Evolutionary conservation across 2,888 invertebrate genomes (phyloP).

Genomic region (Eupithecia subumbrata): DNA sequence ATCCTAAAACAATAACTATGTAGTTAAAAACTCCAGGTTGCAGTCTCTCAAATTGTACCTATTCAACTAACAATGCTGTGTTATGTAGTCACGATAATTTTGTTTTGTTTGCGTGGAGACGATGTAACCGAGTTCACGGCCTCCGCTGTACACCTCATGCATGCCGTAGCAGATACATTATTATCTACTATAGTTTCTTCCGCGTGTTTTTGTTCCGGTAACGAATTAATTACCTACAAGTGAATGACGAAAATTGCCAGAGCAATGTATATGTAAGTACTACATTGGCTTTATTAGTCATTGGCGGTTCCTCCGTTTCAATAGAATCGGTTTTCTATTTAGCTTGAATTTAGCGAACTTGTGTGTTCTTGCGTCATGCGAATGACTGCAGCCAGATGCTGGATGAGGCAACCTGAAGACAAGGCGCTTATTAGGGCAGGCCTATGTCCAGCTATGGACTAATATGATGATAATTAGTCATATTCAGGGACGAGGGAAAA

Average conservation of each 20-base stretch:
- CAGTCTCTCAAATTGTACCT: conserved; percentile 2
- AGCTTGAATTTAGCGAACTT: neutral
- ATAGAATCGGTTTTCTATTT: neutral
- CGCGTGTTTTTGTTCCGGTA: conserved; percentile 53
- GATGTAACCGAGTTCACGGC: conserved; percentile 58
- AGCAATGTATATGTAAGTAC: neutral
- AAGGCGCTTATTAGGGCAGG: neutral
- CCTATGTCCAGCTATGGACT: neutral
- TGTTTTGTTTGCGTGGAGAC: conserved; percentile 48
- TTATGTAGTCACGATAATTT: conserved; percentile 50
- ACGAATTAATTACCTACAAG: conserved; percentile 31
- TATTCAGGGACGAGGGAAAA: too few relatives aligned
- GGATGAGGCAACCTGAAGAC: neutral
- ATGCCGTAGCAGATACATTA: conserved; percentile 31
- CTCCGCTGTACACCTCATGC: conserved; percentile 44
- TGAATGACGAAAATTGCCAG: conserved; percentile 1
- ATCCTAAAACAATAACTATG: conserved; percentile 14
- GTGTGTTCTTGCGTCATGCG: neutral
- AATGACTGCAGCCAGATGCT: neutral
- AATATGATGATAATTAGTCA: neutral
- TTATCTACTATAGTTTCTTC: conserved; percentile 40
- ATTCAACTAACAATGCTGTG: conserved; percentile 33
- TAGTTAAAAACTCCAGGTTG: neutral
- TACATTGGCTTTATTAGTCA: neutral
- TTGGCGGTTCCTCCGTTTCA: neutral